Conservation (phyloP, 1,140 invertebrate genomes). For the Pachypeltis micranthus region DNA sequence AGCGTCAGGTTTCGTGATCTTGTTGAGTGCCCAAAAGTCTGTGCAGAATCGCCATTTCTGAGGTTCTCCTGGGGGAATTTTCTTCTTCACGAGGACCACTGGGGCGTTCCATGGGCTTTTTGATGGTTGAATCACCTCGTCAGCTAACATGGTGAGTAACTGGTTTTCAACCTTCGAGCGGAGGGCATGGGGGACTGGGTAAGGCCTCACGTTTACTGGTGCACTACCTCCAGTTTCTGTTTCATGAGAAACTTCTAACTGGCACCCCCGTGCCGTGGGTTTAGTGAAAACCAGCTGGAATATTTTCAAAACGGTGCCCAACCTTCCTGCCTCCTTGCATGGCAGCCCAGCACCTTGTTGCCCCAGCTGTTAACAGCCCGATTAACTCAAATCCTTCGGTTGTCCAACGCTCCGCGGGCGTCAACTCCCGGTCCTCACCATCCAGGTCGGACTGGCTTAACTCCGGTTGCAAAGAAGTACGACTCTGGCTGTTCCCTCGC, state of each 20-base stretch:
- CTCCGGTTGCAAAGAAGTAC: neutral
- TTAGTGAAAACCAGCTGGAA: neutral
- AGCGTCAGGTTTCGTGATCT: neutral
- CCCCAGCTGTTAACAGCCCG: neutral
- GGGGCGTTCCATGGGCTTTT: conserved; percentile 29
- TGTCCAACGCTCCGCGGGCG: neutral
- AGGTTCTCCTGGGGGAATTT: conserved; percentile 27
- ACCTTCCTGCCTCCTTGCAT: neutral
- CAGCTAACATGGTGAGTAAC: conserved; percentile 10
- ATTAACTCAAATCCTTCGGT: neutral
- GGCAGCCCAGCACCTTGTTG: neutral
- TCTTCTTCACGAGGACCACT: conserved; percentile 41
- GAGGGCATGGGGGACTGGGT: neutral
- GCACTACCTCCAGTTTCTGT: conserved; percentile 17
- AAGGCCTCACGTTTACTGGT: conserved; percentile 11
- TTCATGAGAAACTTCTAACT: neutral
- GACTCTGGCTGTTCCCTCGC: neutral
- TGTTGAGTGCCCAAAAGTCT: neutral
- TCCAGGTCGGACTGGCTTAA: neutral
- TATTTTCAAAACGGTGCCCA: neutral
- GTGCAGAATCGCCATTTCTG: conserved; percentile 32
- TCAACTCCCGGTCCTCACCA: neutral
- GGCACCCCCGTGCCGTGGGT: conserved; percentile 1
- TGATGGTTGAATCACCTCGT: conserved; percentile 16
- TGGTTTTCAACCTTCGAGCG: neutral